These are phyloP conservation scores for Aplidium turbinatum DNA, from an alignment of 23 tunicate species.

Conservation along the genomic window DNA sequence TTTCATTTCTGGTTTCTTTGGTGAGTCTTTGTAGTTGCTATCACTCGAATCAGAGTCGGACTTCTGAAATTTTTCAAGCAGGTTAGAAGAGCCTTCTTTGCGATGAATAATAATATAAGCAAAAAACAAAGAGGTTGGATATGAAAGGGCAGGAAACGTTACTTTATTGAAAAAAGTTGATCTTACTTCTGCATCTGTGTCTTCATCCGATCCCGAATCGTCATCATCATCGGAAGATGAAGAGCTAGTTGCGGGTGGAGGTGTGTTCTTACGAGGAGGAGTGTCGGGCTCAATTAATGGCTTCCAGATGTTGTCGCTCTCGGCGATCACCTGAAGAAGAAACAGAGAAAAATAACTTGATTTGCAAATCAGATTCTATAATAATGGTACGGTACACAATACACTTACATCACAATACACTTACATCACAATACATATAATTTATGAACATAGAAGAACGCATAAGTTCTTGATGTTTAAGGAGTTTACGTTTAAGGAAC, in stretches of 20 bases:
- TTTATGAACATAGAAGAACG: no score
- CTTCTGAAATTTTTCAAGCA: no score
- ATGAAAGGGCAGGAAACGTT: background rate
- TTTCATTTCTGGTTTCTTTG: background rate
- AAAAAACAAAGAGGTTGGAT: no score
- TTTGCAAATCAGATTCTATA: no score
- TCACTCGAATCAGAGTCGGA: constrained; percentile 74
- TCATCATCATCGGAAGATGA: constrained; percentile 64
- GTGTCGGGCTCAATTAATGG: constrained; percentile 92
- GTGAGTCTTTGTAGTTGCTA: constrained; percentile 41
- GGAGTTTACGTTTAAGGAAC: no score
- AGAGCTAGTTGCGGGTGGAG: constrained; percentile 22
- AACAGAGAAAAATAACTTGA: no score
- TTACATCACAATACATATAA: no score
- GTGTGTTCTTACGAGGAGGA: constrained; percentile 64
- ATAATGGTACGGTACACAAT: no score
- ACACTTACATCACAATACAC: no score
- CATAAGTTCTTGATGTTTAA: no score
- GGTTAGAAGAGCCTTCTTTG: no score
- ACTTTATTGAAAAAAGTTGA: background rate
- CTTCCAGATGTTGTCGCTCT: constrained; percentile 82
- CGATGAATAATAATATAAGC: no score
- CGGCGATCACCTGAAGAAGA: constrained; percentile 44
- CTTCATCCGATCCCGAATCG: constrained; percentile 50
- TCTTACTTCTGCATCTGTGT: constrained; percentile 12